Conservation (phyloP, 1,140 invertebrate species). For the Glossosoma conforme region DNA sequence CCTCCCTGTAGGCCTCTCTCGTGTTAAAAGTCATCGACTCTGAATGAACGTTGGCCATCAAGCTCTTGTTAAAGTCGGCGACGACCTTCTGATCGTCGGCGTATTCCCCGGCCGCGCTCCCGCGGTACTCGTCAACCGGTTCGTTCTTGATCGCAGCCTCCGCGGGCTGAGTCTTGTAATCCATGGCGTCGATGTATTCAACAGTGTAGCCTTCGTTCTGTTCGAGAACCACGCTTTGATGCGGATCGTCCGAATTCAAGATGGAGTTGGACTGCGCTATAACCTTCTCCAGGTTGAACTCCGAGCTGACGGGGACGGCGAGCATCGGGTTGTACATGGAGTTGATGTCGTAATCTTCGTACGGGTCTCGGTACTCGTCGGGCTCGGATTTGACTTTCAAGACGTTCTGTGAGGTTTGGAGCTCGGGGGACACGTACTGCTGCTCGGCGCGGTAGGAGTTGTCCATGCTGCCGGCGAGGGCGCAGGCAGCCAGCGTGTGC, state of each 20-base stretch:
- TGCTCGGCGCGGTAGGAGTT: constrained; percentile 44
- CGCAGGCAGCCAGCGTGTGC: constrained; percentile 46
- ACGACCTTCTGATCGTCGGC: constrained; percentile 29
- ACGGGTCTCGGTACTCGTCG: neutral
- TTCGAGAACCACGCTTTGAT: constrained; percentile 11
- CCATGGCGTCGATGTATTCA: constrained; percentile 14
- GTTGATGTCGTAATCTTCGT: constrained; percentile 41
- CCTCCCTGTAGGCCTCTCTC: constrained; percentile 52
- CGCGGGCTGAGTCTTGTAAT: constrained; percentile 7
- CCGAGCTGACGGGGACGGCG: constrained; percentile 10
- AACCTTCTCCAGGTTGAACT: constrained; percentile 27
- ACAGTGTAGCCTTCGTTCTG: constrained; percentile 16
- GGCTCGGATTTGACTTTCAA: too few relatives aligned
- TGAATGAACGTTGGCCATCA: constrained; percentile 43
- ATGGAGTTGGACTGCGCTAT: constrained; percentile 28
- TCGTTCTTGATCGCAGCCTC: constrained; percentile 2
- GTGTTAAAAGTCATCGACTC: constrained; percentile 57
- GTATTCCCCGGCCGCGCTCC: neutral
- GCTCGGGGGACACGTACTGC: constrained; percentile 43
- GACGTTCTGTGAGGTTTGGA: too few relatives aligned
- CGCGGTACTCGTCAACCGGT: neutral
- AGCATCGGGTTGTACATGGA: constrained; percentile 40
- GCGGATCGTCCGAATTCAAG: constrained; percentile 24
- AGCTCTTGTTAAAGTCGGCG: constrained; percentile 48
- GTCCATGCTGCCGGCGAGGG: constrained; percentile 41